Conservation (phyloP, 2,113 vertebrate genomes). For the Halichoeres trimaculatus region DNA sequence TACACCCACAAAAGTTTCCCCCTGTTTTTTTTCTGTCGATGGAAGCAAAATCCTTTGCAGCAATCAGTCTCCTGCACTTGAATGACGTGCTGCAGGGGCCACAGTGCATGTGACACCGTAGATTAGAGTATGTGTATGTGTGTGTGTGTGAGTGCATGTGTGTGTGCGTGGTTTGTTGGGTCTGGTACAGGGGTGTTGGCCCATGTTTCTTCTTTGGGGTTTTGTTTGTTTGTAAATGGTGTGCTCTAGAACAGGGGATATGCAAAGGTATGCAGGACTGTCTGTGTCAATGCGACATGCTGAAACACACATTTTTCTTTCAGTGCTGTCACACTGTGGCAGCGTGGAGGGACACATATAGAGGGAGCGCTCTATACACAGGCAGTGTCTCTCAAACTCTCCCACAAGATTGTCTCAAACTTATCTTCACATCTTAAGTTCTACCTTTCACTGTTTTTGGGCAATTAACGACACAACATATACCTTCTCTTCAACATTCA, state of each 20-base stretch:
- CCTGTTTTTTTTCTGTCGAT: slow-evolving; percentile 79
- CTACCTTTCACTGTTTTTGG: no score
- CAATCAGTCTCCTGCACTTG: slow-evolving; percentile 53
- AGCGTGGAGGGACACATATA: slow-evolving; percentile 55
- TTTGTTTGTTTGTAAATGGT: slow-evolving; percentile 79
- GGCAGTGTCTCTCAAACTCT: slow-evolving; percentile 1
- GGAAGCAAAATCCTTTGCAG: slow-evolving; percentile 79
- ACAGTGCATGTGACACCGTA: slow-evolving; percentile 55
- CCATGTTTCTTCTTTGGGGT: slow-evolving; percentile 53
- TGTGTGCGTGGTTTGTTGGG: slow-evolving; percentile 14
- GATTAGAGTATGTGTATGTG: slow-evolving; percentile 31
- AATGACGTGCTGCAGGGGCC: slow-evolving; percentile 58
- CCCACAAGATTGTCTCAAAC: neutral
- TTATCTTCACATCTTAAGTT: neutral
- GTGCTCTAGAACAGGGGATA: slow-evolving; percentile 76
- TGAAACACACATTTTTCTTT: slow-evolving; percentile 81
- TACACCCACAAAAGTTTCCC: slow-evolving; percentile 72
- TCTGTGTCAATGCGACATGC: slow-evolving; percentile 79
- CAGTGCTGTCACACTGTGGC: slow-evolving; percentile 45
- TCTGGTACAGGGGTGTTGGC: slow-evolving; percentile 36
- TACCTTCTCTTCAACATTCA: no score
- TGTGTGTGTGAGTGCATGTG: slow-evolving; percentile 10
- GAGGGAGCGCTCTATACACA: slow-evolving; percentile 32
- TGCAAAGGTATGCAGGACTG: slow-evolving; percentile 80
- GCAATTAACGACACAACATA: no score